phyloP scores from a whole-genome alignment of 2,888 invertebrate species.

The Nomada fabriciana region DNA sequence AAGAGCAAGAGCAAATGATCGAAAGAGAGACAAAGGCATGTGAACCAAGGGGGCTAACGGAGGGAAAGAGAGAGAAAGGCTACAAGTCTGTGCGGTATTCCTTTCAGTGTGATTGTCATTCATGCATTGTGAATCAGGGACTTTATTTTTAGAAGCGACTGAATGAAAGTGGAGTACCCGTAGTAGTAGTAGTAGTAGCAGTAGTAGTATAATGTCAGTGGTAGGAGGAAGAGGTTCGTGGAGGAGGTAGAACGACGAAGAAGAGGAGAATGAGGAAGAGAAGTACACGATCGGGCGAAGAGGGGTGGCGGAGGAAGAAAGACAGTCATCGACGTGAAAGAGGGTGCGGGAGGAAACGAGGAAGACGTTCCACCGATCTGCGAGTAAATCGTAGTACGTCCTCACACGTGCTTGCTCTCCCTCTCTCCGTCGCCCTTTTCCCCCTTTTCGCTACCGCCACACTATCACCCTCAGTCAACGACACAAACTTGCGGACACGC shows the following conservation, averaged over 20 bases:
- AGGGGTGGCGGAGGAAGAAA: conserved; percentile 34
- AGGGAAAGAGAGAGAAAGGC: conserved; percentile 51
- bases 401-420: conserved; percentile 67
- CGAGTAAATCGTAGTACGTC: conserved; percentile 75
- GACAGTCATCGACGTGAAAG: conserved; percentile 42
- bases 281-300: conserved; percentile 60
- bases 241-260: conserved; percentile 34
- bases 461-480: conserved; percentile 46
- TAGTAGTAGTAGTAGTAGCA: conserved; percentile 73
- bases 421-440: conserved; percentile 50
- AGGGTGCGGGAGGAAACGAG: conserved; percentile 62
- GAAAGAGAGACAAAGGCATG: conserved; percentile 26
- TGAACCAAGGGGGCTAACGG: conserved; percentile 12
- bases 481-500: conserved; percentile 55
- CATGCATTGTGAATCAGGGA: conserved; percentile 82
- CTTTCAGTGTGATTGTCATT: conserved; percentile 80
- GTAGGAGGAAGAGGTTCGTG: conserved; percentile 49
- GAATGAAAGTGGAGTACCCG: conserved; percentile 83
- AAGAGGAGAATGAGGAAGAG: conserved; percentile 56
- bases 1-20: conserved; percentile 15
- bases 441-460: conserved; percentile 37
- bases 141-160: conserved; percentile 82
- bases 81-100: conserved; percentile 69
- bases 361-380: conserved; percentile 76
- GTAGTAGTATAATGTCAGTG: conserved; percentile 71